These are phyloP conservation scores for Mionectes macconnelli DNA, from an alignment of 2,113 vertebrate species.

Conservation along the genomic window DNA sequence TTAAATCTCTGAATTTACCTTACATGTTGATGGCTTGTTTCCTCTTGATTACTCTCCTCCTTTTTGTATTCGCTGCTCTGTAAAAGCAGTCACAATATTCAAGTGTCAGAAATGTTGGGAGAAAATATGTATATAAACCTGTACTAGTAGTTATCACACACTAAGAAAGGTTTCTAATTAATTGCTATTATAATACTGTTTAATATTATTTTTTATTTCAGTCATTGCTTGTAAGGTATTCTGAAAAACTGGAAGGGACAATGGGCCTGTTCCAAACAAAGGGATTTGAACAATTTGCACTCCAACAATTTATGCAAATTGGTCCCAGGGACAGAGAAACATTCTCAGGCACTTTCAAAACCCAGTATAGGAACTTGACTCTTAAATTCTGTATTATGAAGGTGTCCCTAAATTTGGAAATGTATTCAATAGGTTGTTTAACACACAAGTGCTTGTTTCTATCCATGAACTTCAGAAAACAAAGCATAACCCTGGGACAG, in stretches of 20 bases:
- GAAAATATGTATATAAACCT: neutral
- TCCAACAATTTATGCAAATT: neutral
- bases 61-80: slow-evolving; percentile 45
- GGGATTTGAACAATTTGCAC: neutral
- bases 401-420: neutral
- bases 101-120: neutral
- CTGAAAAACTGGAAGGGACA: neutral
- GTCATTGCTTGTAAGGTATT: neutral
- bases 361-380: neutral
- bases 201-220: neutral
- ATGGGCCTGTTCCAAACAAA: neutral
- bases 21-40: neutral
- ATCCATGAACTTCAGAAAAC: neutral
- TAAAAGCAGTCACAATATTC: neutral
- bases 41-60: slow-evolving; percentile 22
- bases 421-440: neutral
- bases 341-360: neutral
- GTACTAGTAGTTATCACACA: neutral
- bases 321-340: neutral
- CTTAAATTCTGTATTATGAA: neutral
- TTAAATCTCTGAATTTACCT: neutral
- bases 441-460: neutral
- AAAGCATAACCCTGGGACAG: neutral
- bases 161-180: neutral
- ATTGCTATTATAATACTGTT: neutral